Base-by-base conservation (phyloP, 2,113 vertebrate genomes). In the Ptilorrhoa leucosticta region DNA sequence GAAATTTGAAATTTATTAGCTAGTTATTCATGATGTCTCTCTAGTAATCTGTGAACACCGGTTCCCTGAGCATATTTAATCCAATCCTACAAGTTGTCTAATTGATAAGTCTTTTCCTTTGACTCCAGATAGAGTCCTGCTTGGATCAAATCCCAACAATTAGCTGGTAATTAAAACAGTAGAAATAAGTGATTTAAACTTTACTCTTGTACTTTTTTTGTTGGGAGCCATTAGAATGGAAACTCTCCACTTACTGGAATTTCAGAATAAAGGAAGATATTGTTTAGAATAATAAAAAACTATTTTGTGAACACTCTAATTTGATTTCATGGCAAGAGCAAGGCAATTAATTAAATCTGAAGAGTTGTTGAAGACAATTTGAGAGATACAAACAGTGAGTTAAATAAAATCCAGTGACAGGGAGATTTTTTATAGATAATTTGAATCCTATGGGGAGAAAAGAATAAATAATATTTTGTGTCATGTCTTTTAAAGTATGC, bases 281-380 rank as follows among this genome's bases (percentile, higher is more conserved):
- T 3, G 4, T 60, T 78, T 64, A 48, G 7, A 87, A 61, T 37
- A 69, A 50, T 33, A 35, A 82, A 73, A 68, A 54, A 4, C 8
- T 63, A 35, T 70, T 79, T 80, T 65, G 11, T 79, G n/a, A 80
- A 65, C 28, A 31, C 4, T 64, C 7, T 8, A 48, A 20, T 84
- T 75, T 70, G 24, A 70, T 91, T 92, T 71, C 22, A 51, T 66
- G 22, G 77, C 4, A 11, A 81, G 33, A 87, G 54, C 39, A 90
- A 71, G 21, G 22, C 33, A 86, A 80, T 12, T 90, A 93, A 90
- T 95, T 96, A 93, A 81, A 81, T 83, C 10, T 83, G 71, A 90
- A 77, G 56, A 87, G 76, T 7, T 86, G 20, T 7, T 90, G 22
- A 73, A 92, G 51, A 42, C 13, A 81, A 61, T 28, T 80, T 79